phyloP scores from a whole-genome alignment of 2,888 invertebrate species.

The Diloba caeruleocephala region DNA sequence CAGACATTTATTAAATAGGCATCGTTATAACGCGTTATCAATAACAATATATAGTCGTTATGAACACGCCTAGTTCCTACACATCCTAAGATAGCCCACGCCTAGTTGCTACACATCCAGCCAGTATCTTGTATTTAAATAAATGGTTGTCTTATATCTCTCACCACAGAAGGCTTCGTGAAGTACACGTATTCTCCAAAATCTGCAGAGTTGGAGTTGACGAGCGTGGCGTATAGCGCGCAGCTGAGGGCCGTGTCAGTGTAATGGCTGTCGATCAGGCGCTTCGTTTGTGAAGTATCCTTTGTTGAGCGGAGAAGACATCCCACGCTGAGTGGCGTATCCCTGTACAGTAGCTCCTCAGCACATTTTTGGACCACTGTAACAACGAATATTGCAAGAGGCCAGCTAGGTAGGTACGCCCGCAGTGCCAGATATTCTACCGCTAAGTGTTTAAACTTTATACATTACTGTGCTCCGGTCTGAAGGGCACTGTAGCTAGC shows the following conservation, averaged over 20 bases:
- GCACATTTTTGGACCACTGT: constrained; percentile 77
- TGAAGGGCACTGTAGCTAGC: no score
- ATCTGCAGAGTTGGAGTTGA: constrained; percentile 65
- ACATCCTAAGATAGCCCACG: not conserved
- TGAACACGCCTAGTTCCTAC: no score
- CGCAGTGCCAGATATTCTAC: no score
- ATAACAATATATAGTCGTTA: no score
- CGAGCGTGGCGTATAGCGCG: constrained; percentile 73
- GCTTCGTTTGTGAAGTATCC: constrained; percentile 28
- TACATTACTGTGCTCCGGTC: no score
- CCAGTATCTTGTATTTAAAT: no score
- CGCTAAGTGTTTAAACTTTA: no score
- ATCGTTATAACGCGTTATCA: no score
- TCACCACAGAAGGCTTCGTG: constrained; percentile 64
- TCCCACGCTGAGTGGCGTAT: constrained; percentile 75
- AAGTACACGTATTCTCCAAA: constrained; percentile 74
- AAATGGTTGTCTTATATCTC: constrained; percentile 16
- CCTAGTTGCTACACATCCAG: not conserved
- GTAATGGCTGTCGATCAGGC: constrained; percentile 36
- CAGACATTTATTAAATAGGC: no score
- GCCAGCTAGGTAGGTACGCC: no score
- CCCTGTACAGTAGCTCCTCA: constrained; percentile 70
- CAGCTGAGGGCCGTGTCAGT: constrained; percentile 63
- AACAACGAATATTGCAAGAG: not conserved
- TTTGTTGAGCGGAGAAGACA: constrained; percentile 63